Evolutionary conservation across 1,140 invertebrate species (phyloP), one percentile per base, ranked within the genome.

Genomic region (Drosophila rhopaloa): DNA sequence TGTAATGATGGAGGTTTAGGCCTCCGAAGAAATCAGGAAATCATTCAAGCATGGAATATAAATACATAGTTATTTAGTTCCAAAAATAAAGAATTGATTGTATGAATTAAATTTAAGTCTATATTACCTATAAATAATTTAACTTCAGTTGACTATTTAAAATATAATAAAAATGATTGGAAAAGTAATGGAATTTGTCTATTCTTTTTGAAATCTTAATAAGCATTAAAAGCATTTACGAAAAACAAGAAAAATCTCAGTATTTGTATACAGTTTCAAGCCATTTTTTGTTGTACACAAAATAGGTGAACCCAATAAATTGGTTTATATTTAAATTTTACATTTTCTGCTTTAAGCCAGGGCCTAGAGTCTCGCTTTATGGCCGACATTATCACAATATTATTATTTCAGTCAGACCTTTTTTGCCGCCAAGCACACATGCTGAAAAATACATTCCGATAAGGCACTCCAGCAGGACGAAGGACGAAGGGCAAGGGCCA

Each of bases 401-500:
- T 71, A 71, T 71, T 57, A 71, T 72, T 71, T 43, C 68, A 72
- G 68, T 48, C 65, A 19, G 51, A 40, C 43, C 65, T 13, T 71
- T 70, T 68, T 58, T 58, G 43, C 14, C 37, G 51, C 16, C 35
- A 9, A 44, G 41, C 47, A 68, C 65, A 68, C 60, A 66, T 65
- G 60, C 41, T 68, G 63, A 24, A 19, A 27, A 35, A 41, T 16
- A 47, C 65, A 71, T 58, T 19, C 51, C 62, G 16, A 70, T n/a
- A 24, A 16, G 32, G 32, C 19, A 60, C 14, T 14, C 24, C 47
- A 43, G 40, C 56, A 35, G 43, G 51, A 32, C 37, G 37, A 47
- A 44, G 40, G 29, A 51, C 71, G 50, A 81, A 79, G 83, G 82
- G 76, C 83, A 86, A 88, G 63, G 66, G 48, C 65, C 83, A 78